These are phyloP conservation scores for Cheilinus undulatus DNA, from an alignment of 2,113 vertebrate genomes.

Conservation along the genomic window DNA sequence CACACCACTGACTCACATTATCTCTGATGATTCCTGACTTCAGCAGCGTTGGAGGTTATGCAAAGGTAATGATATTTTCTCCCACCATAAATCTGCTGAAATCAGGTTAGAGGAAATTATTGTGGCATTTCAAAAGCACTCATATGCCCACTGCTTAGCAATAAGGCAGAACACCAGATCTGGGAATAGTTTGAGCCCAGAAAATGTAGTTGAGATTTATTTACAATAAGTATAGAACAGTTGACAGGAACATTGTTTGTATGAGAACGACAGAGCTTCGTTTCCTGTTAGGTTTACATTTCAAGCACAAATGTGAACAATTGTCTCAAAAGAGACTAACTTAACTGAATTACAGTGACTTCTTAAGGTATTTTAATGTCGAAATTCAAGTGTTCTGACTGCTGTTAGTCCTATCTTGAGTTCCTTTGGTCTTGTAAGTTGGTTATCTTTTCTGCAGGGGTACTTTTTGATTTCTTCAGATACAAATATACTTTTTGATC, in stretches of 20 bases:
- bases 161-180: conserved; percentile 24
- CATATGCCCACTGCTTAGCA: conserved; percentile 27
- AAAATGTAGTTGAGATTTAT: conserved; percentile 43
- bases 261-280: conserved; percentile 8
- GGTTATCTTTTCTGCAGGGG: conserved; percentile 58
- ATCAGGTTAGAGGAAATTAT: conserved; percentile 43
- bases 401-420: conserved; percentile 33
- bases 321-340: too few relatives aligned
- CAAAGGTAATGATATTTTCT: conserved; percentile 16
- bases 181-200: conserved; percentile 1
- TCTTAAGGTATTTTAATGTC: too few relatives aligned
- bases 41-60: conserved; percentile 12
- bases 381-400: too few relatives aligned
- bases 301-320: not conserved
- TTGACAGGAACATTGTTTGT: conserved; percentile 21
- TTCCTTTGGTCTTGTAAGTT: conserved; percentile 56
- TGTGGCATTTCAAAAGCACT: conserved; percentile 9
- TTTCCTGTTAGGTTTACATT: conserved; percentile 21
- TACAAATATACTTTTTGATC: too few relatives aligned
- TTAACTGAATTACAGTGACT: too few relatives aligned
- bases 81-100: conserved; percentile 37
- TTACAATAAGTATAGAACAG: conserved; percentile 38
- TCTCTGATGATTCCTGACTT: conserved; percentile 29
- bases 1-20: not conserved
- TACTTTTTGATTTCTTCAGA: too few relatives aligned